These are phyloP conservation scores for Cuniculus paca DNA, from an alignment of 2,797 vertebrate species.

Conservation along the genomic window DNA sequence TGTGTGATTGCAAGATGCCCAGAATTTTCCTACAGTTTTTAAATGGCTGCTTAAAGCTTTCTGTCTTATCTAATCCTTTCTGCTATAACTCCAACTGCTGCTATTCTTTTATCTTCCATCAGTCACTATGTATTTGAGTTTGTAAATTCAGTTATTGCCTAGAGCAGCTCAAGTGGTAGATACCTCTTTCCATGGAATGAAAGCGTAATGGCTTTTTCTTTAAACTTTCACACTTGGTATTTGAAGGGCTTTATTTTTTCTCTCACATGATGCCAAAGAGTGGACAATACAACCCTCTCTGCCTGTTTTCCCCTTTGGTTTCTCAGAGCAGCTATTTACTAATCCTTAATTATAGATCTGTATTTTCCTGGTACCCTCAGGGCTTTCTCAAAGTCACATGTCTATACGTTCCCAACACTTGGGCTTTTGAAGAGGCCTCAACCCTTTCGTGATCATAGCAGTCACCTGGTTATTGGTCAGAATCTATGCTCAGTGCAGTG, in stretches of 20 bases:
- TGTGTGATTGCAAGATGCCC: not conserved
- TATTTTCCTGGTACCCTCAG: not conserved
- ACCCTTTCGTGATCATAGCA: not conserved
- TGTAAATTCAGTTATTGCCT: not conserved
- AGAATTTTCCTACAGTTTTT: not conserved
- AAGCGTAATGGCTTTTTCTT: not conserved
- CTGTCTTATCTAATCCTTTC: not conserved
- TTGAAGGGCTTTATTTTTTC: not conserved
- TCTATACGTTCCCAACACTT: not conserved
- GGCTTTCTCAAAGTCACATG: not conserved
- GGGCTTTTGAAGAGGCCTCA: not conserved
- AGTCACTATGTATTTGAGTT: not conserved
- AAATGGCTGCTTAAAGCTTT: not conserved
- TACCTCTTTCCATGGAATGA: not conserved
- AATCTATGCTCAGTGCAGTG: not conserved
- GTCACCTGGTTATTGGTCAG: not conserved
- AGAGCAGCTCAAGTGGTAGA: not conserved
- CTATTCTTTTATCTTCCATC: not conserved
- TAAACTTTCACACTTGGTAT: not conserved
- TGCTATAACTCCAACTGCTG: not conserved
- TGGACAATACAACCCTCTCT: fast-evolving
- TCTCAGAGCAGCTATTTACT: not conserved
- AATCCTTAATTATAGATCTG: not conserved
- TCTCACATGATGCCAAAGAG: not conserved
- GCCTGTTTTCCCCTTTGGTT: not conserved